A percentile compares a stretch with the other conserved stretches of the same genome.
phyloP scores from a whole-genome alignment of 2,797 vertebrate genomes.

The Molossus alvarezi region DNA sequence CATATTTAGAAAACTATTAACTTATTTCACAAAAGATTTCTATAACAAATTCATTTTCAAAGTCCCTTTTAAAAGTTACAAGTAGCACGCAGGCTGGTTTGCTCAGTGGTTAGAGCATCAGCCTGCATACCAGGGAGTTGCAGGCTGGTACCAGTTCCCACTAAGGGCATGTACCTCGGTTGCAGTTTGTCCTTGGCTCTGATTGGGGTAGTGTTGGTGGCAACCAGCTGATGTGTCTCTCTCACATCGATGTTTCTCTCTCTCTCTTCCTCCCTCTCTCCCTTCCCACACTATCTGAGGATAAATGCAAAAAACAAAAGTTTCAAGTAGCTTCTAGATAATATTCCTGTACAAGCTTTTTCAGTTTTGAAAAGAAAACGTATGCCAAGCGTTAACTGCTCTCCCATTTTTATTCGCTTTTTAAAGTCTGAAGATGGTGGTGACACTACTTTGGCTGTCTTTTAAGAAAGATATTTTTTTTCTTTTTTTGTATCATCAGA shows the following conservation, averaged over 20 bases:
- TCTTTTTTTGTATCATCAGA: neutral
- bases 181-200: no score
- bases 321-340: constrained; percentile 48
- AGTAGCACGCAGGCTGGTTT: neutral
- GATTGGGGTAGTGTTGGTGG: no score
- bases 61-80: constrained; percentile 54
- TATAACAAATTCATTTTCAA: constrained; percentile 59
- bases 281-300: no score
- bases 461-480: neutral
- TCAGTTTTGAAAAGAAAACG: constrained; percentile 38
- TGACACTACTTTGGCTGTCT: constrained; percentile 31
- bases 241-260: no score
- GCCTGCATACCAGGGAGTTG: no score
- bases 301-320: no score
- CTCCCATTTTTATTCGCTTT: constrained; percentile 42
- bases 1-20: constrained; percentile 40
- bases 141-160: no score
- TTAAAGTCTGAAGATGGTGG: constrained; percentile 42
- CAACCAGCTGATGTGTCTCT: no score
- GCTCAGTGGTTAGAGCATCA: no score
- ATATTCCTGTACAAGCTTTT: neutral
- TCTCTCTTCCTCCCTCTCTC: no score
- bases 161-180: no score
- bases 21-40: constrained; percentile 55
- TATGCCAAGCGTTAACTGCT: constrained; percentile 30